Percentiles rank a stretch among this genome's conserved stretches.
Conservation (phyloP, 2,797 vertebrate species). For the Bovichtus diacanthus region DNA sequence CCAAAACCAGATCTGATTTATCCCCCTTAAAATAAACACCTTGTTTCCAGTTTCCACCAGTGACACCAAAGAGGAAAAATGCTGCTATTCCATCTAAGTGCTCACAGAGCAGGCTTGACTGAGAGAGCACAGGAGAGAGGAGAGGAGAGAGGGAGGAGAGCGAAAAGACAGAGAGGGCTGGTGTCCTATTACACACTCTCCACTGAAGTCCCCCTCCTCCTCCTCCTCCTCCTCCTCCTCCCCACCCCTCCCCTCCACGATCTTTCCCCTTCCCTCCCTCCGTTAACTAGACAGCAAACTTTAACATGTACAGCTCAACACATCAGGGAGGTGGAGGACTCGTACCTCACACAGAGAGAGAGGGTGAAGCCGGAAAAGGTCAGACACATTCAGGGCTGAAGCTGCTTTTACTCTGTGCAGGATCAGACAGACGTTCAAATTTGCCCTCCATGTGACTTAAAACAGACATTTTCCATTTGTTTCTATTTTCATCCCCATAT, state of each 20-base stretch:
- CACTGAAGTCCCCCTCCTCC: slow-evolving; percentile 70
- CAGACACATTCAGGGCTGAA: slow-evolving; percentile 29
- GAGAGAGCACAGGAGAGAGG: slow-evolving; percentile 65
- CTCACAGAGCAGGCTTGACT: slow-evolving; percentile 74
- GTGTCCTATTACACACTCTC: slow-evolving; percentile 87
- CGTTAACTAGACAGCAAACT: slow-evolving; percentile 77
- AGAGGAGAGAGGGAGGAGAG: slow-evolving; percentile 69
- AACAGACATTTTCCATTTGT: slow-evolving; percentile 22
- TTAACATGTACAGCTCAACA: slow-evolving; percentile 50
- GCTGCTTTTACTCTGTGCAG: slow-evolving; percentile 27
- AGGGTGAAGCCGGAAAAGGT: slow-evolving; percentile 41
- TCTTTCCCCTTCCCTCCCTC: slow-evolving; percentile 45
- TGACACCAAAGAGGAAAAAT: slow-evolving; percentile 58
- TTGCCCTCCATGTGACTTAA: background rate
- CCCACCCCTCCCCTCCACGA: slow-evolving; percentile 40
- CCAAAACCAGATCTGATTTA: slow-evolving; percentile 17
- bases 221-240: slow-evolving; percentile 45
- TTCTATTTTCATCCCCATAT: background rate
- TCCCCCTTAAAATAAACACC: slow-evolving; percentile 22
- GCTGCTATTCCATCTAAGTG: slow-evolving; percentile 80
- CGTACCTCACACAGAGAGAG: slow-evolving; percentile 28
- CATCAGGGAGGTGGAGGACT: slow-evolving; percentile 43
- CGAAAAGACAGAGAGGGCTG: slow-evolving; percentile 78
- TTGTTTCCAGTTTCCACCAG: slow-evolving; percentile 62
- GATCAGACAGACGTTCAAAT: background rate